Evolutionary conservation across 2,888 invertebrate genomes (phyloP).

Genomic region (Cetonia aurata): DNA sequence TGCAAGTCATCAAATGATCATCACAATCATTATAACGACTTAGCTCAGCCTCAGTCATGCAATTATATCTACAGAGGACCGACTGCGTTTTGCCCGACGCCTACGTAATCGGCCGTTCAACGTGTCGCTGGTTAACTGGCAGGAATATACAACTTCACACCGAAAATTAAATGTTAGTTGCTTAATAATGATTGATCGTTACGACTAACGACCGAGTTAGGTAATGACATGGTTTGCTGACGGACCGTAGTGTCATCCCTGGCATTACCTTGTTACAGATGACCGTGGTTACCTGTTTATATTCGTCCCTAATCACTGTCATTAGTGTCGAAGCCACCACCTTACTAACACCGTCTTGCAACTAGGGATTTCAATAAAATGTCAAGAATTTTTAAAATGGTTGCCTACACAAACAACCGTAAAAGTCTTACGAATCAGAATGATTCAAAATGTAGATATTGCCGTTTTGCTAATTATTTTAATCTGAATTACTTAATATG

Average conservation of each 20-base stretch:
- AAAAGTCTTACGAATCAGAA: neutral
- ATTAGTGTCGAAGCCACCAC: constrained; percentile 44
- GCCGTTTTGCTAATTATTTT: no score
- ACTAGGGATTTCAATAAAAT: constrained; percentile 24
- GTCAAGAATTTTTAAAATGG: constrained; percentile 39
- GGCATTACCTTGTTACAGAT: constrained; percentile 58
- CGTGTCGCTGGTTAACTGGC: constrained; percentile 52
- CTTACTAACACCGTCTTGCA: constrained; percentile 33
- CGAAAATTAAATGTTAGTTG: constrained; percentile 58
- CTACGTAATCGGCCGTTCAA: constrained; percentile 43
- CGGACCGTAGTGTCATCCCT: constrained; percentile 57
- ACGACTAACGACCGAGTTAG: constrained; percentile 57
- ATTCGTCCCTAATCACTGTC: constrained; percentile 51
- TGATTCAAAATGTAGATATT: no score
- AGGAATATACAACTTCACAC: constrained; percentile 56
- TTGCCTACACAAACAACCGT: constrained; percentile 19
- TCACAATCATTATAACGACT: constrained; percentile 60
- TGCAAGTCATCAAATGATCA: constrained; percentile 61
- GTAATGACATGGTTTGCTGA: constrained; percentile 60
- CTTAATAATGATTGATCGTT: constrained; percentile 61
- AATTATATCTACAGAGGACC: constrained; percentile 58
- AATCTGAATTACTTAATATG: no score
- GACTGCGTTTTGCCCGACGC: constrained; percentile 48
- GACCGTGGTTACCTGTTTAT: constrained; percentile 57
- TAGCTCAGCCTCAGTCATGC: constrained; percentile 57